These are phyloP conservation scores for Calidris pugnax DNA, from an alignment of 2,113 vertebrate species.

Conservation along the genomic window DNA sequence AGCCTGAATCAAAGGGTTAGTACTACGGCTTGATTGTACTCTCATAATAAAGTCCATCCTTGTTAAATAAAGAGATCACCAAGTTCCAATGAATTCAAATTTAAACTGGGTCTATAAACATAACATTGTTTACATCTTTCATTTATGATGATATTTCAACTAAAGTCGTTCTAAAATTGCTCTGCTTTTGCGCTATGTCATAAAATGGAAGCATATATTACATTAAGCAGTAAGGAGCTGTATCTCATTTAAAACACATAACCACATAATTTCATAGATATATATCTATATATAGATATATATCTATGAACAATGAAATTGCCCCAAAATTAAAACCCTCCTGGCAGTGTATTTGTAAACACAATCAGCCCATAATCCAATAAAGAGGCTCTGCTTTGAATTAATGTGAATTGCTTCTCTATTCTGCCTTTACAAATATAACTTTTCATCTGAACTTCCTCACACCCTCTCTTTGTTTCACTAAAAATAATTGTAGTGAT, in stretches of 20 bases:
- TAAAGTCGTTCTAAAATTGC: conserved; percentile 76
- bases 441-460: conserved; percentile 70
- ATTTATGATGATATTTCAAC: conserved; percentile 74
- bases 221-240: conserved; percentile 72
- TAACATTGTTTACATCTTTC: conserved; percentile 77
- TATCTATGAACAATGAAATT: conserved; percentile 83
- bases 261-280: conserved; percentile 83
- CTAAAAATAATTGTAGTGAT: conserved; percentile 46
- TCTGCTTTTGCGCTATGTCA: conserved; percentile 70
- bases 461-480: conserved; percentile 61
- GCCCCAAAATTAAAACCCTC: conserved; percentile 85
- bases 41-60: conserved; percentile 59
- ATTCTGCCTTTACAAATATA: conserved; percentile 67
- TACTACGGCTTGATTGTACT: neutral
- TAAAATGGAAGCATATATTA: conserved; percentile 76
- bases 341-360: conserved; percentile 82
- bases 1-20: neutral
- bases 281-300: conserved; percentile 79
- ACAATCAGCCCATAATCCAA: conserved; percentile 86
- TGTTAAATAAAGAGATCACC: conserved; percentile 43
- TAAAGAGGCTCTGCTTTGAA: conserved; percentile 78
- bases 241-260: conserved; percentile 84
- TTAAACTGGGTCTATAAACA: conserved; percentile 65
- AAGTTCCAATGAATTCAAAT: conserved; percentile 67
- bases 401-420: conserved; percentile 73